Base-by-base conservation (phyloP, 2,888 invertebrate species). In the Tetranychus piercei region DNA sequence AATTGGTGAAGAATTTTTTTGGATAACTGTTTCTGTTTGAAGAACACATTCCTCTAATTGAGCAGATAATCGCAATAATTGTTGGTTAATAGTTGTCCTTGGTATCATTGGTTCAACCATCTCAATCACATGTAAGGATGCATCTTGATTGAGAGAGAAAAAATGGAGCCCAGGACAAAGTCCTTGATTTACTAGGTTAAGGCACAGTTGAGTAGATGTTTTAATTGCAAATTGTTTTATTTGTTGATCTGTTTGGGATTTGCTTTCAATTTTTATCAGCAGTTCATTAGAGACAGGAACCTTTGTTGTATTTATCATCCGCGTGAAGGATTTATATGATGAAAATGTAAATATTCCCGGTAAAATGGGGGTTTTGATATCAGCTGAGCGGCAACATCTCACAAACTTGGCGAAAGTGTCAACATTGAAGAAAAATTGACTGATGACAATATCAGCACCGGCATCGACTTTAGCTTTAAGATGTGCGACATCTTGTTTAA, bases 371-470 rank as follows among this genome's bases (percentile, higher is more conserved):
- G 88, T 86, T 0, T 82, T 83, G 74, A 94, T 90, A 23, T 87
- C 88, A 66, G 86, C 82, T 43, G 82, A 81, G 74, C 87, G 84
- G 80, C 91, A 91, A 79, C 86, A 86, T 23, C 83, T 81, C 1
- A 87, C 84, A 81, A 89, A 94, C 64, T 85, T 82, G 71, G 87
- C 84, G 79, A 88, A 89, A 0, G 84, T 81, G 44, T 86, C 83
- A 1, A 87, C 83, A 69, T 89, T 87, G 80, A 91, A 93, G 82
- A 90, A 88, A 44, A 92, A 86, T 83, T 94, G 94, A 0, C 92
- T 91, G 77, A 94, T 87, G 76, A 94, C 88, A 79, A 91, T 90
- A 81, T 93, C 88, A 0, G 91, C 92, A 0, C 94, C 94, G 66
- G 87, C 87, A 67, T 89, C 86, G 8, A 91, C 85, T 85, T 94